Percentiles rank a stretch among this genome's conserved stretches.
These are phyloP conservation scores for Eutolmus rufibarbis DNA, from an alignment of 2,888 invertebrate genomes.

Conservation along the genomic window DNA sequence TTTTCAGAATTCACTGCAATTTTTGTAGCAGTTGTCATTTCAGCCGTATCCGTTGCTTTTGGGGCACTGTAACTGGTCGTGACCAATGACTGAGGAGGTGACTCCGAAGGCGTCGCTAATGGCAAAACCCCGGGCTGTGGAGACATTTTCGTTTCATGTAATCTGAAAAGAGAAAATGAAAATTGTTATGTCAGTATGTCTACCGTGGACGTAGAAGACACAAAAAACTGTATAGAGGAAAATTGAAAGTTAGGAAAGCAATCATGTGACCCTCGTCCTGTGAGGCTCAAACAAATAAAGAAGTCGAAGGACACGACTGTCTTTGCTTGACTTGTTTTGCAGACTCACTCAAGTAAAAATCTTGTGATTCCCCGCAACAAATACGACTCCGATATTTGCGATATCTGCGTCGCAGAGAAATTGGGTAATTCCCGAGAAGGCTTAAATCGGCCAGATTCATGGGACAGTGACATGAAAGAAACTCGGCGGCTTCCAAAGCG, in stretches of 20 bases:
- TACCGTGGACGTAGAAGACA: neutral
- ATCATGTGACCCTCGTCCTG: neutral
- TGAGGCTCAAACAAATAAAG: neutral
- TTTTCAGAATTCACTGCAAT: neutral
- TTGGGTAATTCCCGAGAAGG: neutral
- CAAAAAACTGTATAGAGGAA: neutral
- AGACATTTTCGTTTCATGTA: constrained; percentile 50
- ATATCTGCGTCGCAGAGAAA: neutral
- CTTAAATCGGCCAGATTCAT: neutral
- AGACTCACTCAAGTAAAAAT: neutral
- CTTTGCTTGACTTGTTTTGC: neutral
- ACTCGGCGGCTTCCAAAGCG: neutral
- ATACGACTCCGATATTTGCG: neutral
- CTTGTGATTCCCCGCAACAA: neutral
- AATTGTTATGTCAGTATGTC: neutral
- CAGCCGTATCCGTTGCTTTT: neutral
- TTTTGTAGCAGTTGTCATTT: neutral
- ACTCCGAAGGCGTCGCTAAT: constrained; percentile 50
- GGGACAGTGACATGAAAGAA: neutral
- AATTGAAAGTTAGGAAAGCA: neutral
- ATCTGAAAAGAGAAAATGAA: constrained; percentile 44
- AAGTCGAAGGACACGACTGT: neutral
- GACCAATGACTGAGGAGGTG: constrained; percentile 47
- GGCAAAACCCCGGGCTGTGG: constrained; percentile 50
- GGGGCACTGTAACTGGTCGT: neutral